A percentile compares a stretch with the other conserved stretches of the same genome.
Evolutionary conservation across 2,888 invertebrate genomes (phyloP).

Genomic region (Pandemis heparana): DNA sequence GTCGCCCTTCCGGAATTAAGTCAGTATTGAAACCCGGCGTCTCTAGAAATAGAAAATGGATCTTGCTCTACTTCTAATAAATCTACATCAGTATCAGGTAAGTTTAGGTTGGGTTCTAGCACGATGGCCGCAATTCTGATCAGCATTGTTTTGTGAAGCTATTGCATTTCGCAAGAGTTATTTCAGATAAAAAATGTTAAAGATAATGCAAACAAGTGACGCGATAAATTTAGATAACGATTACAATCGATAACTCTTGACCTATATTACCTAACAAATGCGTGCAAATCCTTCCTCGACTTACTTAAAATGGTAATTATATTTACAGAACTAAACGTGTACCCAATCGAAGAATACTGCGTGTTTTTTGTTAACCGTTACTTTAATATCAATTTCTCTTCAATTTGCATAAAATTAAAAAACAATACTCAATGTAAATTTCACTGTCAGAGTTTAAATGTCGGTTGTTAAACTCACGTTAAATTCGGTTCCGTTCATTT

Average conservation of each 20-base stretch:
- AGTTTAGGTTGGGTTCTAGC: neutral
- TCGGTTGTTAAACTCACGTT: constrained; percentile 29
- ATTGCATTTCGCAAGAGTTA: neutral
- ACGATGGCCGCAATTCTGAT: neutral
- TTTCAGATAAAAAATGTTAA: constrained; percentile 23
- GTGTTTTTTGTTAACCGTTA: neutral
- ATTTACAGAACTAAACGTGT: neutral
- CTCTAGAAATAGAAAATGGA: neutral
- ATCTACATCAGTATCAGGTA: neutral
- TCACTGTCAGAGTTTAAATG: constrained; percentile 20
- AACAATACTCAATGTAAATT: constrained; percentile 32
- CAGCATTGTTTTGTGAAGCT: neutral
- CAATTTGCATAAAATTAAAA: constrained; percentile 32
- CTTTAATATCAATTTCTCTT: constrained; percentile 22
- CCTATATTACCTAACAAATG: constrained; percentile 20
- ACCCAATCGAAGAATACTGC: neutral
- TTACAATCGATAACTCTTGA: constrained; percentile 38
- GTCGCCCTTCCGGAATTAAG: constrained; percentile 5
- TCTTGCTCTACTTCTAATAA: neutral
- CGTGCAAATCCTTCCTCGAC: neutral
- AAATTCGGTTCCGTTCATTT: constrained; percentile 31
- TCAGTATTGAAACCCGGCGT: neutral
- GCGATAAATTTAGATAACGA: constrained; percentile 31
- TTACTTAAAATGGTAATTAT: neutral
- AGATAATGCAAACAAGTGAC: constrained; percentile 21